Evolutionary conservation across 2,888 invertebrate genomes (phyloP), one percentile per base, ranked within the genome.

Genomic region (Campaea margaritaria): DNA sequence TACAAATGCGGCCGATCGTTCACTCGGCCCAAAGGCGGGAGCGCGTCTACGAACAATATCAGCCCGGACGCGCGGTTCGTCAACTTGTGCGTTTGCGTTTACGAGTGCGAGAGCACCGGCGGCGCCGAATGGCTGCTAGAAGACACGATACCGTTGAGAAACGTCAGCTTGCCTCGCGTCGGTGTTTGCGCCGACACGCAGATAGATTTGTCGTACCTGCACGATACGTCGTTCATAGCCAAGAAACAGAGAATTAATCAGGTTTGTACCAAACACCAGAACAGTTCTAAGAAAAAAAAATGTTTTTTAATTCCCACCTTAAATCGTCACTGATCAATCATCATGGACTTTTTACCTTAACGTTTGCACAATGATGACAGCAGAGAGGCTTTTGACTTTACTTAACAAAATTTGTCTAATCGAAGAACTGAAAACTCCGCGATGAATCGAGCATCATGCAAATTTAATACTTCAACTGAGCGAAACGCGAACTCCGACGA

Each of bases 31-130:
- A 98, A 98, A 80, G 96, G 96, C 69, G 96, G 96, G 34, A 13
- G 95, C 74, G 69, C 79, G 0, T 95, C 96, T 12, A 96, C 96
- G 68, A 81, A 64, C 59, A 67, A 69, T 16, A 66, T 76, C 9
- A 78, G 52, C 53, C 70, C 86, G 0, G 93, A 93, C 79, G 96
- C 96, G 0, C 94, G 97, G 55, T 98, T 96, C 83, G 97, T 98
- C 21, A 97, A 98, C 83, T 93, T 98, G 0, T 96, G 97, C 86
- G 98, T 99, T 8, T 98, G 98, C 44, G 99, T 99, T 67, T 99
- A 99, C 89, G 99, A 99, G 85, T 99, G 99, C 84, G 99, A 99
- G 90, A 99, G 99, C 68, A 99, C 99, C 7, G 99, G 91, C 7
- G 99, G 97, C 58, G 96, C 96, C 39, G 96, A 96, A 77, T 99